Conservation (phyloP, 2,888 invertebrate species). For the Cantharis lateralis region DNA sequence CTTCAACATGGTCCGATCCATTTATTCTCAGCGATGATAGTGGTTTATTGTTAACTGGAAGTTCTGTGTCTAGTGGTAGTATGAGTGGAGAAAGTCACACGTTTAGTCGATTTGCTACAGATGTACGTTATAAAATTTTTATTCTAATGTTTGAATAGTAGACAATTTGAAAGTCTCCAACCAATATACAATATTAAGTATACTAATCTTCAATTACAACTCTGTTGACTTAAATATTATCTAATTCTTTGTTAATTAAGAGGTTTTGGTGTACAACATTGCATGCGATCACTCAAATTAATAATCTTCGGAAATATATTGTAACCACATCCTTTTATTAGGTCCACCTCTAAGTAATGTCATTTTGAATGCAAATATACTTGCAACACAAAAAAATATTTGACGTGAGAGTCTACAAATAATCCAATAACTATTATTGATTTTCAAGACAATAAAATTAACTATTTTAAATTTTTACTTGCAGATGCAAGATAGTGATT, state of each 20-base stretch:
- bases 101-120: constrained; percentile 69
- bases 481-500: constrained; percentile 81
- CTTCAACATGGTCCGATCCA: constrained; percentile 74
- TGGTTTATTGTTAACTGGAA: constrained; percentile 73
- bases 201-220: background rate
- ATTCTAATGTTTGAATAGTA: background rate
- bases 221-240: background rate
- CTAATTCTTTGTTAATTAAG: background rate
- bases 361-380: background rate
- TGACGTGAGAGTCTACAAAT: too few species aligned
- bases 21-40: constrained; percentile 77
- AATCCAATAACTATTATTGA: too few species aligned
- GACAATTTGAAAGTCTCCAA: background rate
- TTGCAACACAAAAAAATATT: background rate
- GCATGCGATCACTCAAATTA: background rate
- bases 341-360: background rate
- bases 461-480: constrained; percentile 38
- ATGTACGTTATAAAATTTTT: constrained; percentile 57
- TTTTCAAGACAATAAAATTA: background rate
- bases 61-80: constrained; percentile 76
- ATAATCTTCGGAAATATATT: background rate
- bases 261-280: background rate
- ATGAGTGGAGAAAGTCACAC: constrained; percentile 71
- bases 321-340: background rate
- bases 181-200: background rate